Percentiles rank a stretch among this genome's conserved stretches.
These are phyloP conservation scores for Octopus bimaculoides DNA, from an alignment of 1,140 invertebrate genomes.

Conservation along the genomic window DNA sequence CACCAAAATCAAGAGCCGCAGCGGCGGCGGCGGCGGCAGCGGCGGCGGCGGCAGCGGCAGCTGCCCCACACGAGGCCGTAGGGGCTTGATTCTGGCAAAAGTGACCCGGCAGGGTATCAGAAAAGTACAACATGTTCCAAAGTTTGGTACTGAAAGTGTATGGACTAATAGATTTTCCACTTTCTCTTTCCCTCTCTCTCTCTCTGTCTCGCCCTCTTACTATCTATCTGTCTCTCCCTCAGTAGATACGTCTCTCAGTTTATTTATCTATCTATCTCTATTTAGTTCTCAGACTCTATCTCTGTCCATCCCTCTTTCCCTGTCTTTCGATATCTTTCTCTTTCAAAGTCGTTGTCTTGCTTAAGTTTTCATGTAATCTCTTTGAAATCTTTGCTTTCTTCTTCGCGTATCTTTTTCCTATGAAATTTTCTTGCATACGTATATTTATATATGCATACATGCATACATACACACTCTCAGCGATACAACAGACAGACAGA, in stretches of 20 bases:
- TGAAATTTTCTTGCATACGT: too few relatives aligned
- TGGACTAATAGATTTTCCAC: background rate
- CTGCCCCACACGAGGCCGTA: background rate
- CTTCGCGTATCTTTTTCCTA: too few relatives aligned
- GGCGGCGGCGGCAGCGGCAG: background rate
- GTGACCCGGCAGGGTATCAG: background rate
- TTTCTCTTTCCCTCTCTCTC: background rate
- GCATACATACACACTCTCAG: too few relatives aligned
- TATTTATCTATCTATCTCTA: background rate
- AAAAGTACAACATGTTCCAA: background rate
- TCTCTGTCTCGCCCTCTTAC: background rate
- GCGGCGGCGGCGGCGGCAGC: background rate
- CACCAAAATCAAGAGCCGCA: background rate
- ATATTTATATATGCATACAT: too few relatives aligned
- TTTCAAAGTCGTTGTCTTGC: too few relatives aligned
- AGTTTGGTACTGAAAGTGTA: background rate
- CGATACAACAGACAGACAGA: too few relatives aligned
- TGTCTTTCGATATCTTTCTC: too few relatives aligned
- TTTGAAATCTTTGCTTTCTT: too few relatives aligned
- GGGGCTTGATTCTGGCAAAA: slow-evolving; percentile 2
- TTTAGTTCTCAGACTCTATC: background rate
- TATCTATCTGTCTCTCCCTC: background rate
- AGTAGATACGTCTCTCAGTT: background rate
- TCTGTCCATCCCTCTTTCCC: background rate
- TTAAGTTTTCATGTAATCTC: too few relatives aligned